Evolutionary conservation across 2,113 vertebrate species (phyloP), one percentile per base, ranked within the genome.

Genomic region (Periophthalmus modestus): DNA sequence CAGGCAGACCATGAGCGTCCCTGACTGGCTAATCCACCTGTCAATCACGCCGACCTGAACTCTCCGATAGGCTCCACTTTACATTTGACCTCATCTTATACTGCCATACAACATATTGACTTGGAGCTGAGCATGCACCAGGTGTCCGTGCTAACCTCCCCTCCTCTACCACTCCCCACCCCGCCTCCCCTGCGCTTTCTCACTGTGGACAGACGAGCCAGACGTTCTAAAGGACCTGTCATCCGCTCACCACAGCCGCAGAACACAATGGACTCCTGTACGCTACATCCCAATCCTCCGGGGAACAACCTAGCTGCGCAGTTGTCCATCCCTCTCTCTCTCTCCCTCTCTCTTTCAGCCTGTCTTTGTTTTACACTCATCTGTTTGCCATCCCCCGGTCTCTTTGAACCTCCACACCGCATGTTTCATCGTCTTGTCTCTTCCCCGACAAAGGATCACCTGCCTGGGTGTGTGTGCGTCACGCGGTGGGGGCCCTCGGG

Each of bases 361-460:
- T 7, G 4, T 63, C 72, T 78, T 73, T 70, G 46, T 78, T 83
- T 75, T 61, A 70, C 65, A 69, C 58, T 59, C 67, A 80, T 79
- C 62, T 72, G 75, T 79, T 76, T 81, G 52, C 74, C 9, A 10
- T 87, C 69, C 34, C 34, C 50, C 24, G 50, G 73, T 75, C 52
- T 24, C 47, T 69, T 65, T 71, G 62, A 70, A 48, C 48, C 19
- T 0, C 66, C 19, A 55, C 74, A 36, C 72, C 24, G 39, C 48
- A 1, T 52, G 71, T 81, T 77, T 81, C 78, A 77, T 79, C 83
- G 65, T 72, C 76, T 39, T 63, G 72, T 75, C 69, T 36, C 43
- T 61, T 46, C 15, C 67, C 34, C 16, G 68, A 89, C 85, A 89
- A 91, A 89, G 77, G 85, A 89, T 92, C 89, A 90, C 88, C 89